A percentile compares a stretch with the other conserved stretches of the same genome.
Conservation (phyloP, 2,113 vertebrate species). For the Murina feae region DNA sequence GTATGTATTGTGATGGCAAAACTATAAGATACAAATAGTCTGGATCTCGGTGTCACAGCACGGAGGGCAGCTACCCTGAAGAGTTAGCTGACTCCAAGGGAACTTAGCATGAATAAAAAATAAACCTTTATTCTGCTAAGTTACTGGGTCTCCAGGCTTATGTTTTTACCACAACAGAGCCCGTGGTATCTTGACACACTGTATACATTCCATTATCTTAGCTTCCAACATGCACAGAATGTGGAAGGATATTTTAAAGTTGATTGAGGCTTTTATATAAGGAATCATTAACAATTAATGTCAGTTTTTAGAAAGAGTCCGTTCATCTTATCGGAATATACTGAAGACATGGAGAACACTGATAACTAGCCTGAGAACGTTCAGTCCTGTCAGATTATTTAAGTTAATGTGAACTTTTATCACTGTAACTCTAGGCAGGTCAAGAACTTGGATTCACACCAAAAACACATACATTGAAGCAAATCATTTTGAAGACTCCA, state of each 20-base stretch:
- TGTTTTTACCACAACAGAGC: slow-evolving; percentile 4
- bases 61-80: background rate
- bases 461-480: slow-evolving; percentile 32
- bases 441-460: slow-evolving; percentile 60
- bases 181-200: background rate
- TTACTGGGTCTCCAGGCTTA: background rate
- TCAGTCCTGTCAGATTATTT: slow-evolving; percentile 27
- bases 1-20: background rate
- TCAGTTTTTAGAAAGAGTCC: slow-evolving; percentile 48
- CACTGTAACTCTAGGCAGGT: slow-evolving; percentile 45
- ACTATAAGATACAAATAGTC: background rate
- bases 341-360: slow-evolving; percentile 2
- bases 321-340: slow-evolving; percentile 34
- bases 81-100: background rate
- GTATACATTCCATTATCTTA: background rate
- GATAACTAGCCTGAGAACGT: slow-evolving; percentile 21
- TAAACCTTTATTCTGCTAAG: background rate
- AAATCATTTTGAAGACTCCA: slow-evolving; percentile 61
- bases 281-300: slow-evolving; percentile 33
- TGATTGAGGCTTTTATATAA: slow-evolving; percentile 28
- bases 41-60: background rate
- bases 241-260: slow-evolving; percentile 25
- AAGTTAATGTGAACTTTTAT: slow-evolving; percentile 59
- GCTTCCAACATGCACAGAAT: slow-evolving; percentile 7
- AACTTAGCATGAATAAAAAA: background rate